phyloP scores from a whole-genome alignment of 2,797 vertebrate species.

The Onychomys torridus region DNA sequence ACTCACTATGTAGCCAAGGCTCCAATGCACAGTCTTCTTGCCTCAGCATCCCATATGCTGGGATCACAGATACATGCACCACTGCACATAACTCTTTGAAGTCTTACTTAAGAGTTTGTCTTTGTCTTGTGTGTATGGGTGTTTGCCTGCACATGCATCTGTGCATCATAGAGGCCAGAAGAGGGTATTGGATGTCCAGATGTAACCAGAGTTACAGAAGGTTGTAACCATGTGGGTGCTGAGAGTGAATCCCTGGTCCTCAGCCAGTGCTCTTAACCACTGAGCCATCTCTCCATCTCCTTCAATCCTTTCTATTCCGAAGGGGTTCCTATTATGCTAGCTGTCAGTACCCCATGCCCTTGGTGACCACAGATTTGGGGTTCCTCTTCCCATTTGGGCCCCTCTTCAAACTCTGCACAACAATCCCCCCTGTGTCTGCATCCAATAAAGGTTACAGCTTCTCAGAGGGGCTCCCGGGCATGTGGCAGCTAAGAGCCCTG shows the following conservation, averaged over 20 bases:
- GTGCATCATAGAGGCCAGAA: not conserved
- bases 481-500: not conserved
- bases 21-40: not conserved
- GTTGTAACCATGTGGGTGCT: not conserved
- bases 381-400: too few species aligned
- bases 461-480: not conserved
- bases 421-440: not conserved
- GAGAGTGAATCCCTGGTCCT: too few species aligned
- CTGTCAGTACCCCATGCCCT: not conserved
- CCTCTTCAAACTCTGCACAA: not conserved
- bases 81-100: not conserved
- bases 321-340: not conserved
- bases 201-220: not conserved
- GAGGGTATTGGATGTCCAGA: not conserved
- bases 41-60: not conserved
- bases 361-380: not conserved
- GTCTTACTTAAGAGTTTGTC: not conserved
- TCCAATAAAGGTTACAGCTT: not conserved
- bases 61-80: not conserved
- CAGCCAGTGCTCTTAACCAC: not conserved
- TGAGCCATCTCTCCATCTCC: too few species aligned
- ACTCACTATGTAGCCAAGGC: not conserved
- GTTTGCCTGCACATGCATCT: not conserved
- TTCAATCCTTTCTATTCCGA: not conserved
- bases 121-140: not conserved